A percentile compares a stretch with the other conserved stretches of the same genome.
These are phyloP conservation scores for Procambarus clarkii DNA, from an alignment of 1,140 invertebrate species.

Conservation along the genomic window DNA sequence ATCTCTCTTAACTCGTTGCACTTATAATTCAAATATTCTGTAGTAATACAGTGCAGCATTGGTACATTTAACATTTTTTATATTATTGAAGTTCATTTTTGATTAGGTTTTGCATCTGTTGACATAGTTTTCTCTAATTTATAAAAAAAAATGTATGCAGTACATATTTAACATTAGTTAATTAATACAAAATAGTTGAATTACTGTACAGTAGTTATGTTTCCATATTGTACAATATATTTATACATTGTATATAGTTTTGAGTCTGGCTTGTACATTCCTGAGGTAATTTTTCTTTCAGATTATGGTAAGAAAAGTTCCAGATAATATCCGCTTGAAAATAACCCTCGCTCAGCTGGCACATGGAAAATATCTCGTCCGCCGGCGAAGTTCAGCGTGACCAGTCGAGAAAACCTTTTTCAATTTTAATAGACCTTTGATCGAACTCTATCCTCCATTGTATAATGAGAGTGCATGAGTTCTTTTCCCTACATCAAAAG, in stretches of 20 bases:
- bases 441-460: not conserved
- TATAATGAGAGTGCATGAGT: not conserved
- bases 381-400: conserved; percentile 82
- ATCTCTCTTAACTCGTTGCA: too few relatives aligned
- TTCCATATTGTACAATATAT: not conserved
- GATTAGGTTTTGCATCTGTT: too few relatives aligned
- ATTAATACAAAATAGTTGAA: too few relatives aligned
- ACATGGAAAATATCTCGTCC: conserved; percentile 91
- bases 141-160: too few relatives aligned
- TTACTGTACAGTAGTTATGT: too few relatives aligned
- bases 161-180: too few relatives aligned
- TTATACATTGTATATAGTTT: not conserved
- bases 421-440: not conserved
- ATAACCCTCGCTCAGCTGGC: conserved; percentile 90
- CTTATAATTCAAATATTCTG: too few relatives aligned
- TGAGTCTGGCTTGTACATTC: not conserved
- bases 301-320: conserved; percentile 93
- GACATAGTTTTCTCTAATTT: too few relatives aligned
- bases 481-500: not conserved
- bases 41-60: too few relatives aligned
- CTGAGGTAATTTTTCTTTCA: conserved; percentile 76
- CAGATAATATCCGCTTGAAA: conserved; percentile 87
- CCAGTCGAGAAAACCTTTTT: conserved; percentile 1
- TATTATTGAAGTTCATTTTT: too few relatives aligned
- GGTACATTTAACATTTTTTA: too few relatives aligned